These are phyloP conservation scores for Helogale parvula DNA, from an alignment of 2,113 vertebrate genomes.

Conservation along the genomic window DNA sequence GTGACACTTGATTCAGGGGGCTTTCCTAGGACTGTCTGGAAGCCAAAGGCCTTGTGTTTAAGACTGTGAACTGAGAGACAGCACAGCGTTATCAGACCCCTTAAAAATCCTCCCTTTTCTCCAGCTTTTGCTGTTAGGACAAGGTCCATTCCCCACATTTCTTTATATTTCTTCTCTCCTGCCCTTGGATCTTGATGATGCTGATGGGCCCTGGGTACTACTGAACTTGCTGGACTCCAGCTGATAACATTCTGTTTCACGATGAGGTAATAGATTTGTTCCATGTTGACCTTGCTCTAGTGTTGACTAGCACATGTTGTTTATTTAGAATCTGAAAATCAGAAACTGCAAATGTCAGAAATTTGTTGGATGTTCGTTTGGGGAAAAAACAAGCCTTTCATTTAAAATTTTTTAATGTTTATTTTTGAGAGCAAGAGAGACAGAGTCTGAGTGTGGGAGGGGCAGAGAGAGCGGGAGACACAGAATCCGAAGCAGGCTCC, in stretches of 20 bases:
- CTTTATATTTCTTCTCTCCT: background rate
- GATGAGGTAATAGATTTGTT: background rate
- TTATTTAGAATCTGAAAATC: slow-evolving; percentile 31
- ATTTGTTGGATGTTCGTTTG: background rate
- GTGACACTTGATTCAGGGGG: background rate
- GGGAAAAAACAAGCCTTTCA: slow-evolving; percentile 17
- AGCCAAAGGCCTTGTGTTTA: background rate
- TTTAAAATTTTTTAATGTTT: background rate
- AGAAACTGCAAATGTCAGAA: background rate
- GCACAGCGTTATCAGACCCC: background rate
- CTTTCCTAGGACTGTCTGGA: background rate
- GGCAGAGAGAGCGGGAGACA: no score
- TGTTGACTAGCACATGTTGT: background rate
- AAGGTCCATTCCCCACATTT: background rate
- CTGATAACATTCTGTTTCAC: background rate
- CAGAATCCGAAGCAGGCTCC: no score
- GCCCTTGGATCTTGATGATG: background rate
- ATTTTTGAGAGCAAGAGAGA: no score
- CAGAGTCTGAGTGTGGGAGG: no score
- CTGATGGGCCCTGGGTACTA: background rate
- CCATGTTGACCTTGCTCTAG: background rate
- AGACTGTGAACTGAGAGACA: background rate
- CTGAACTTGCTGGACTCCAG: background rate
- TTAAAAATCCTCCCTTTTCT: background rate
- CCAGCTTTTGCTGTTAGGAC: background rate